These are phyloP conservation scores for Leptinotarsa undecemlineata DNA, from an alignment of 1,140 invertebrate species.

Conservation along the genomic window DNA sequence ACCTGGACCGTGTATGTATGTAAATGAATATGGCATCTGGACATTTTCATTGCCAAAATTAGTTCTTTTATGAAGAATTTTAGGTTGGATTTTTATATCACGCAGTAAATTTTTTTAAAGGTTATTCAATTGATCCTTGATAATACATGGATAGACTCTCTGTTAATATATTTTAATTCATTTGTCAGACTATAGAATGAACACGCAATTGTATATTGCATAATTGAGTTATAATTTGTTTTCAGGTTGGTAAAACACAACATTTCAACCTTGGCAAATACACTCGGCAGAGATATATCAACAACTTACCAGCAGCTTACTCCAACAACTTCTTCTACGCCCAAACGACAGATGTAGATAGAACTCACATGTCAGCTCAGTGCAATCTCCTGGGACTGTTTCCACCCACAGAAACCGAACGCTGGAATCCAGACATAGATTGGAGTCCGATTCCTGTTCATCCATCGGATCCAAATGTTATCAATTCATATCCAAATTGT, in stretches of 20 bases:
- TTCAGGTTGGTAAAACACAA: conserved; percentile 64
- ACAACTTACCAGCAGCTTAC: conserved; percentile 63
- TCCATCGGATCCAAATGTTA: not conserved
- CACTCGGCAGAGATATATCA: conserved; percentile 62
- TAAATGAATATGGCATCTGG: too few species aligned
- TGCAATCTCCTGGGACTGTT: conserved; percentile 60
- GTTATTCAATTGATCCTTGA: too few species aligned
- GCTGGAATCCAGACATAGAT: conserved; percentile 57
- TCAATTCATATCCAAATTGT: not conserved
- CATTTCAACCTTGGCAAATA: conserved; percentile 66
- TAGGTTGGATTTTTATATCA: too few species aligned
- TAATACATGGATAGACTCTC: too few species aligned
- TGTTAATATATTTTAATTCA: too few species aligned
- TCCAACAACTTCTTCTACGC: conserved; percentile 52
- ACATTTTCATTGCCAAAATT: too few species aligned
- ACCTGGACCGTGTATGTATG: too few species aligned
- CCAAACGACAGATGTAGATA: conserved; percentile 52
- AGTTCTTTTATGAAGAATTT: too few species aligned
- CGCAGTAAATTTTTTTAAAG: too few species aligned
- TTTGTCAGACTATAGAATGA: too few species aligned
- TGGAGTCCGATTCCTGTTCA: conserved; percentile 61
- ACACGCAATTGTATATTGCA: too few species aligned
- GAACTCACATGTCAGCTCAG: conserved; percentile 62
- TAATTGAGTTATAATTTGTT: too few species aligned
- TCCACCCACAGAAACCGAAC: conserved; percentile 56